phyloP scores from a whole-genome alignment of 2,888 invertebrate genomes.

The Lithosia quadra region DNA sequence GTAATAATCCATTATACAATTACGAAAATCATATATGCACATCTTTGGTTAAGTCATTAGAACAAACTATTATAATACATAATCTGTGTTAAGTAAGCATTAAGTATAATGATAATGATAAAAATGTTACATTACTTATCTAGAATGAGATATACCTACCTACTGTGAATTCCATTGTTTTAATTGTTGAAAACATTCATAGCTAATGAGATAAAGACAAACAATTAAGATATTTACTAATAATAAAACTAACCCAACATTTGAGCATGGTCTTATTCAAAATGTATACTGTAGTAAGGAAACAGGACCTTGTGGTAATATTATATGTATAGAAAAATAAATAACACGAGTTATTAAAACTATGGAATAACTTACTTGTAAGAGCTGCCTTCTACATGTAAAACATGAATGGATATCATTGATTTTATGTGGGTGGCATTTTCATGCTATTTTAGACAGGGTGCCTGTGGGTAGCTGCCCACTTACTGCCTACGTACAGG shows the following conservation, averaged over 20 bases:
- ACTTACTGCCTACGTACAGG: conserved; percentile 40
- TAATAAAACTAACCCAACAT: background rate
- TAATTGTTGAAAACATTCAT: background rate
- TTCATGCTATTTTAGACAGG: conserved; percentile 45
- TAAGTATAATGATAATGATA: background rate
- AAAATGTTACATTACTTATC: background rate
- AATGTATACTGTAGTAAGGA: background rate
- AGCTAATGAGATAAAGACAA: background rate
- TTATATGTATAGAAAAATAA: background rate
- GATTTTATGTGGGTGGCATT: conserved; percentile 59
- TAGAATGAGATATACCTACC: background rate
- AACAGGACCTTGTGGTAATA: background rate
- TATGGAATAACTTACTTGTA: conserved; percentile 33
- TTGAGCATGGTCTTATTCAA: background rate
- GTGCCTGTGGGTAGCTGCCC: conserved; percentile 43
- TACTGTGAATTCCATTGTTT: background rate
- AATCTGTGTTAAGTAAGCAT: conserved; percentile 4
- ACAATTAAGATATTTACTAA: background rate
- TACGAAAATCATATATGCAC: background rate
- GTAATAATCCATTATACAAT: background rate
- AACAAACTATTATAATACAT: background rate
- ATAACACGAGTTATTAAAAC: background rate
- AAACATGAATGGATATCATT: conserved; percentile 42
- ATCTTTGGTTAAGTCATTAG: background rate
- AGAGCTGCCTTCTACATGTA: conserved; percentile 24